phyloP scores from a whole-genome alignment of 1,140 invertebrate species.

The Pseudoatta argentina region DNA sequence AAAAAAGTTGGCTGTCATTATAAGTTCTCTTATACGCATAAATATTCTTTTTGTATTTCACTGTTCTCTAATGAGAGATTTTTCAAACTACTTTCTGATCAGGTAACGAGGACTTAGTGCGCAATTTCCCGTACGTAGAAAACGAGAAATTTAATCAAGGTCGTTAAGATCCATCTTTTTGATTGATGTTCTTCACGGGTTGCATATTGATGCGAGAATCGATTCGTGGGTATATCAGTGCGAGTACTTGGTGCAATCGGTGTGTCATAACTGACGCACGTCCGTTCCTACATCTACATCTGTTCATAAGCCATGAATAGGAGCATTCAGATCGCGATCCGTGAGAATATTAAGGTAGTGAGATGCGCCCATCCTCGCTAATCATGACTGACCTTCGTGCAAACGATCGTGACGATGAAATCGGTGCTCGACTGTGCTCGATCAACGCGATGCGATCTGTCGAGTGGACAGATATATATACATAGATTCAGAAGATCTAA shows the following conservation, averaged over 20 bases:
- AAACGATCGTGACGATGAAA: conserved; percentile 42
- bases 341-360: conserved; percentile 52
- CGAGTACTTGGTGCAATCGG: neutral
- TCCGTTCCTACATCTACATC: neutral
- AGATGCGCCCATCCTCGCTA: conserved; percentile 24
- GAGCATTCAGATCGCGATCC: conserved; percentile 21
- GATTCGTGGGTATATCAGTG: neutral
- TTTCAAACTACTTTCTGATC: conserved; percentile 45
- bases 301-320: conserved; percentile 30
- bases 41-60: conserved; percentile 28
- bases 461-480: conserved; percentile 34
- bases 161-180: conserved; percentile 9
- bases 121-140: conserved; percentile 33
- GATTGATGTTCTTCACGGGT: conserved; percentile 47
- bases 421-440: neutral
- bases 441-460: conserved; percentile 11
- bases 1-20: conserved; percentile 34
- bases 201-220: conserved; percentile 7
- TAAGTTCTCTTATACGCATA: conserved; percentile 26
- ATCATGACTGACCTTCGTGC: conserved; percentile 52
- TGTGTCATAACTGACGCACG: neutral
- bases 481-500: conserved; percentile 17
- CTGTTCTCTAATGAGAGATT: conserved; percentile 42
- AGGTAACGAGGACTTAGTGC: neutral
- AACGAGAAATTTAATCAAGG: conserved; percentile 50